Evolutionary conservation across 2,113 vertebrate genomes (phyloP).

Genomic region (Hyperopisus bebe): DNA sequence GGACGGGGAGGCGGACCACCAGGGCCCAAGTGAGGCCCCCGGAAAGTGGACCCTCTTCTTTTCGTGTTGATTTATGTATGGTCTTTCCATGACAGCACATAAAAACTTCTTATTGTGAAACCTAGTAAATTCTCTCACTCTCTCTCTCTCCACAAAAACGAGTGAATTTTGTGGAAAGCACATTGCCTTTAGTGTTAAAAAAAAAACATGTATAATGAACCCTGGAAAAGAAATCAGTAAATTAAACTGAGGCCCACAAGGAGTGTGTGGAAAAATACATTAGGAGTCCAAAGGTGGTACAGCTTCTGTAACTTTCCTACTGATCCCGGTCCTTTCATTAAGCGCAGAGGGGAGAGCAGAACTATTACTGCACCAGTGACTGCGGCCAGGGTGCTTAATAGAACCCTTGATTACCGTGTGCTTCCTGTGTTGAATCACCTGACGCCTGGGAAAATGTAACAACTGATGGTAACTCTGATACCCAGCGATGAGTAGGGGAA

Average conservation of each 20-base stretch:
- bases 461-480: neutral
- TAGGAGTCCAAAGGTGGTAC: neutral
- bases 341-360: neutral
- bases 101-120: neutral
- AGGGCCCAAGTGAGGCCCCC: neutral
- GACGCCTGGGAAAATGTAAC: neutral
- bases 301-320: neutral
- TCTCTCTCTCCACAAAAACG: neutral
- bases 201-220: neutral
- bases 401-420: neutral
- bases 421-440: neutral
- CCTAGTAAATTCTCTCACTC: neutral
- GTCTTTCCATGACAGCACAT: neutral
- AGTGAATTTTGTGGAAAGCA: neutral
- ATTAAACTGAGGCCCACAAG: neutral
- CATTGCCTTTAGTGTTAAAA: neutral
- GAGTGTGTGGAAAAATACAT: neutral
- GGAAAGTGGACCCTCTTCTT: neutral
- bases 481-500: neutral
- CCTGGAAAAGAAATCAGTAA: neutral
- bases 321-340: neutral
- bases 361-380: neutral
- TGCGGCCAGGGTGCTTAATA: neutral
- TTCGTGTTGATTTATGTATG: neutral
- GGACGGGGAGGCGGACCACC: neutral